Evolutionary conservation across 1,140 invertebrate species (phyloP).

Genomic region (Tetramorium simillimum): DNA sequence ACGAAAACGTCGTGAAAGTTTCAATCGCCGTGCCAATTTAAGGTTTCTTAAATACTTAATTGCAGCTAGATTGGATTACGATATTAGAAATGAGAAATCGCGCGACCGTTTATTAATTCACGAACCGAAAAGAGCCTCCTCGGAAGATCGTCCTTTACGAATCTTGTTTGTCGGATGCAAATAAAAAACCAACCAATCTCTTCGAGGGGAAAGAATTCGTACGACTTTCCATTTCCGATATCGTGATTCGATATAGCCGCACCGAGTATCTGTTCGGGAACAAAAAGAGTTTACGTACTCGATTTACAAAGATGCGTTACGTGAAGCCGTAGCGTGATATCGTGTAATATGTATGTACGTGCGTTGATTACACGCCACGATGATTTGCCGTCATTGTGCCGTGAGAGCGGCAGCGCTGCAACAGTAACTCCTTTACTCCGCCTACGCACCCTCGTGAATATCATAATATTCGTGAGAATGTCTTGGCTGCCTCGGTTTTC

Average conservation of each 20-base stretch:
- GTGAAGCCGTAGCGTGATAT: not conserved
- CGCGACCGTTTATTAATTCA: not conserved
- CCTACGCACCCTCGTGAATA: constrained; percentile 13
- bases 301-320: constrained; percentile 19
- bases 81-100: not conserved
- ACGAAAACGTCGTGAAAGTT: not conserved
- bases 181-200: not conserved
- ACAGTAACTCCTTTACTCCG: constrained; percentile 14
- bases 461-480: constrained; percentile 54
- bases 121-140: not conserved
- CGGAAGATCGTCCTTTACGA: not conserved
- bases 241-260: not conserved
- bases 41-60: not conserved
- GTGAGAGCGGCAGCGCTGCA: constrained; percentile 30
- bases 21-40: not conserved
- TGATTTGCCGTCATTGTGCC: constrained; percentile 48
- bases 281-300: constrained; percentile 4
- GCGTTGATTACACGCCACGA: constrained; percentile 47
- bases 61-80: not conserved
- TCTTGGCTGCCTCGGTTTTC: not conserved
- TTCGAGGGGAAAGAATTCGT: not conserved
- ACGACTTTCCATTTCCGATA: not conserved
- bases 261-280: not conserved
- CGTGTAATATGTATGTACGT: not conserved
- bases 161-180: not conserved